Percentiles rank a stretch among this genome's conserved stretches.
These are phyloP conservation scores for Sipha flava DNA, from an alignment of 1,140 invertebrate genomes.

Conservation along the genomic window DNA sequence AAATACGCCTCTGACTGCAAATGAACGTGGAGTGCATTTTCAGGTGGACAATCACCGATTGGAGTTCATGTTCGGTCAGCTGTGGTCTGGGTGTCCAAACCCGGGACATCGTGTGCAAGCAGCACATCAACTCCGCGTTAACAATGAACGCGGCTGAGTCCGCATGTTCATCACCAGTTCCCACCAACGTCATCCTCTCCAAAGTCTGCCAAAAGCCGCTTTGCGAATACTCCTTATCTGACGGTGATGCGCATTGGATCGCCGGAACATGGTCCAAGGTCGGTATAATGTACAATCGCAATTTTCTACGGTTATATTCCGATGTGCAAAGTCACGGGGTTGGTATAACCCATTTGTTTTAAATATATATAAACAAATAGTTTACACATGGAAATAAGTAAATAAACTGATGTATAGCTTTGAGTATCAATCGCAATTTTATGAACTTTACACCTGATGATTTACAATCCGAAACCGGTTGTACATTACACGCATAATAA, in stretches of 20 bases:
- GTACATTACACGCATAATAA: too few relatives aligned
- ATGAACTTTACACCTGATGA: too few relatives aligned
- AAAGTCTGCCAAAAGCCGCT: constrained; percentile 34
- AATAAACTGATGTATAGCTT: too few relatives aligned
- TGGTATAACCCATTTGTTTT: too few relatives aligned
- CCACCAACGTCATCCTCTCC: constrained; percentile 29
- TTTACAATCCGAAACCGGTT: too few relatives aligned
- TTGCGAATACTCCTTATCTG: not conserved
- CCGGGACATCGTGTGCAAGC: constrained; percentile 36
- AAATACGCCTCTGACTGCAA: too few relatives aligned
- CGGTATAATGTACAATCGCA: not conserved
- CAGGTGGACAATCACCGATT: constrained; percentile 39
- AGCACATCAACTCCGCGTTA: constrained; percentile 42
- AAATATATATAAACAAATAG: too few relatives aligned
- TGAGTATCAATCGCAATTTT: too few relatives aligned
- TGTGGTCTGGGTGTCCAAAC: constrained; percentile 37
- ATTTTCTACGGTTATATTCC: too few relatives aligned
- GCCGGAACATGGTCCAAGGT: constrained; percentile 36
- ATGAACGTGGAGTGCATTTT: not conserved
- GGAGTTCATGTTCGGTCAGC: constrained; percentile 37
- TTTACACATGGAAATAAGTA: too few relatives aligned
- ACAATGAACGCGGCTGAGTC: constrained; percentile 43
- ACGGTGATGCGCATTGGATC: constrained; percentile 27
- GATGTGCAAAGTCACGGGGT: too few relatives aligned
- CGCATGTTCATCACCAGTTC: constrained; percentile 38